Evolutionary conservation across 2,797 vertebrate genomes (phyloP).

Genomic region (Coendou prehensilis): DNA sequence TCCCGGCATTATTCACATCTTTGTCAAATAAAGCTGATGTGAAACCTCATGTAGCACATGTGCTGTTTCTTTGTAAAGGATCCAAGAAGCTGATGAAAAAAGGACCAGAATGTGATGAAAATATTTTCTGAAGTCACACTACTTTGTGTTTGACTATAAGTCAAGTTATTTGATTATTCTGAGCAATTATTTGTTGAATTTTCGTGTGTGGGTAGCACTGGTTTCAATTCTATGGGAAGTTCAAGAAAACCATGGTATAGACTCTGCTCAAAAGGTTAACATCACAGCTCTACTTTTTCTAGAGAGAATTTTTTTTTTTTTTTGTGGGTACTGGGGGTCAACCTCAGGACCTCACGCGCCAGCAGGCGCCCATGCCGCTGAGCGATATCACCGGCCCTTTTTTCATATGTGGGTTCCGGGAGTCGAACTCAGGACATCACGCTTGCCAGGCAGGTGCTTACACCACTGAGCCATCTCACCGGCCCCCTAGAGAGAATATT

Average conservation of each 20-base stretch:
- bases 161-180: neutral
- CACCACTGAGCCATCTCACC: no score
- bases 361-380: no score
- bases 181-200: neutral
- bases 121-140: slow-evolving; percentile 14
- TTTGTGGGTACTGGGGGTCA: no score
- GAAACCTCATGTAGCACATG: neutral
- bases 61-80: slow-evolving; percentile 40
- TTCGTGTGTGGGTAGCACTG: neutral
- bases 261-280: neutral
- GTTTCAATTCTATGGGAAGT: slow-evolving; percentile 31
- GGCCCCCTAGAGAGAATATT: neutral
- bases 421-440: no score
- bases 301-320: no score
- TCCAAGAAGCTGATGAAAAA: slow-evolving; percentile 18
- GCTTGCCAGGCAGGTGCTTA: no score
- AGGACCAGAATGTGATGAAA: neutral
- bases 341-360: no score
- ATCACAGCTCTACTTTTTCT: neutral
- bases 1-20: neutral
- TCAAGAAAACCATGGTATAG: neutral
- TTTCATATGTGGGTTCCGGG: no score
- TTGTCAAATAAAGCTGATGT: slow-evolving; percentile 54
- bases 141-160: slow-evolving; percentile 30
- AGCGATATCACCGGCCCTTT: no score